A percentile compares a stretch with the other conserved stretches of the same genome.
phyloP scores from a whole-genome alignment of 2,888 invertebrate species.

The Drosophila bunnanda region DNA sequence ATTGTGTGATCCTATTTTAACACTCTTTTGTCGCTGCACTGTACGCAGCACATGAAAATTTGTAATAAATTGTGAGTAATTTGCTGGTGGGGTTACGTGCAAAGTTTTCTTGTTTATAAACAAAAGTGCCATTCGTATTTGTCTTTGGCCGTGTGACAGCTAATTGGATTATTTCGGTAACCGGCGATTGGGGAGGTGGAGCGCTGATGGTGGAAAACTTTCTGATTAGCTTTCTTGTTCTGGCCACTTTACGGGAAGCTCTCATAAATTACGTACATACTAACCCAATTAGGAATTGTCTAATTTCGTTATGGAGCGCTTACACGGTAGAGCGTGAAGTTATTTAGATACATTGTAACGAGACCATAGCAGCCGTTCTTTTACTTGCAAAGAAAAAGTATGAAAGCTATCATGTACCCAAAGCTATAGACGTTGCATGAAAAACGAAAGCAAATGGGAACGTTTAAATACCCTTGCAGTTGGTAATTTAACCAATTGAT shows the following conservation, averaged over 20 bases:
- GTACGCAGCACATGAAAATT: conserved; percentile 35
- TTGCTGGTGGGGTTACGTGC: conserved; percentile 47
- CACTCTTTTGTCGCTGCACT: conserved; percentile 4
- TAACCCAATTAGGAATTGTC: conserved; percentile 62
- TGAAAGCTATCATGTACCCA: not conserved
- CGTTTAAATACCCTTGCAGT: no score
- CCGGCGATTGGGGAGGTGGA: conserved; percentile 24
- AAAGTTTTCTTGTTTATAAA: conserved; percentile 31
- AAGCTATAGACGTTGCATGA: not conserved
- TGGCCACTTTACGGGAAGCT: conserved; percentile 3
- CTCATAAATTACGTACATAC: conserved; percentile 52
- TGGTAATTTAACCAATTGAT: no score
- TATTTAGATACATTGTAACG: conserved; percentile 22
- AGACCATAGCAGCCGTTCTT: not conserved
- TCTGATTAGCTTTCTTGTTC: conserved; percentile 35
- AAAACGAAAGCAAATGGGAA: no score
- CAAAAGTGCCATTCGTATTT: conserved; percentile 23
- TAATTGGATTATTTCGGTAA: conserved; percentile 54
- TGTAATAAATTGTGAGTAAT: conserved; percentile 28
- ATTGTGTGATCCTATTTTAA: conserved; percentile 26
- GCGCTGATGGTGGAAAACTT: conserved; percentile 30
- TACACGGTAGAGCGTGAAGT: conserved; percentile 45
- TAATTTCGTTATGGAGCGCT: conserved; percentile 52
- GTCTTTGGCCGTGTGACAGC: conserved; percentile 44
- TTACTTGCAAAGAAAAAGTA: not conserved